phyloP scores from a whole-genome alignment of 1,140 invertebrate genomes.

The Manduca sexta region DNA sequence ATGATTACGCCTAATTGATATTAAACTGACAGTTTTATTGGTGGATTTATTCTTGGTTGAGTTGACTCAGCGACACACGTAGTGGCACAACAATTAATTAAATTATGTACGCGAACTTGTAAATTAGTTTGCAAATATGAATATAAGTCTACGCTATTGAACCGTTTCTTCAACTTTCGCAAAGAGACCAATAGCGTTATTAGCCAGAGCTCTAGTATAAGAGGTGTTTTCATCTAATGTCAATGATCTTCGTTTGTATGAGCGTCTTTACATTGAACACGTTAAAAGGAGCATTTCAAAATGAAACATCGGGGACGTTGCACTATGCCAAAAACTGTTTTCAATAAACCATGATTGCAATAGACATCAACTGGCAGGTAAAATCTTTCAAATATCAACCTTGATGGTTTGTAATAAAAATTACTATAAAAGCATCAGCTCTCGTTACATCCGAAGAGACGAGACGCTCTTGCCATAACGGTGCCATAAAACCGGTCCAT shows the following conservation, averaged over 20 bases:
- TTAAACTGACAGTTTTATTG: background rate
- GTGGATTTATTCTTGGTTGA: background rate
- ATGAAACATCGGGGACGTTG: background rate
- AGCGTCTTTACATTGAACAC: too few species aligned
- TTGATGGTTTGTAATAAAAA: background rate
- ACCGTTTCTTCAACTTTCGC: too few species aligned
- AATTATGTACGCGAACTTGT: too few species aligned
- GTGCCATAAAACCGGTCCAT: slow-evolving; percentile 3
- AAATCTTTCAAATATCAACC: background rate
- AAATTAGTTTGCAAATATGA: too few species aligned
- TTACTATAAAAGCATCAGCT: background rate
- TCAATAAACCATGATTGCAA: background rate
- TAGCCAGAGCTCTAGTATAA: too few species aligned
- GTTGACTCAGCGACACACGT: background rate
- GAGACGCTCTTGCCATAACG: slow-evolving; percentile 1
- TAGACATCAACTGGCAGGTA: too few species aligned
- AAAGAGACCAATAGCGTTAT: too few species aligned
- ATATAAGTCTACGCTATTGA: too few species aligned
- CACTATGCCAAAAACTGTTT: slow-evolving; percentile 2
- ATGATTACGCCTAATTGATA: slow-evolving; percentile 1
- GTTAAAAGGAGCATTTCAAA: too few species aligned
- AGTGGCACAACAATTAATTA: too few species aligned
- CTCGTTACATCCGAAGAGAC: background rate
- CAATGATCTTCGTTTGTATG: too few species aligned
- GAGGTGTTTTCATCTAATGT: too few species aligned